Base-by-base conservation (phyloP, 53 echinoderm and acorn worm species). In the Holothuria scabra region DNA sequence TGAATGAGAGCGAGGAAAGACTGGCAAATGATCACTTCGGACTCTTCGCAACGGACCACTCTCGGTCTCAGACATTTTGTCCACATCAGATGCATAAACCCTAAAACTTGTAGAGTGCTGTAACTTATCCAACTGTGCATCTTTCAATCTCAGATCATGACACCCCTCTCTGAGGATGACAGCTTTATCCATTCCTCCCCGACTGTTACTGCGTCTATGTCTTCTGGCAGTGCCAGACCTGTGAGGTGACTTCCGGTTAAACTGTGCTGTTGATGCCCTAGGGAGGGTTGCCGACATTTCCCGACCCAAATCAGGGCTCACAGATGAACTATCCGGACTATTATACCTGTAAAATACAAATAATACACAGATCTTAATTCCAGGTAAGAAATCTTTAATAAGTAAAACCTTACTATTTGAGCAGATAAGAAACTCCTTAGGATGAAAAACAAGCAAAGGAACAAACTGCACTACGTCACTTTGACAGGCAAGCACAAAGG, bases 201-300 rank as follows among this genome's bases (percentile, higher is more conserved):
- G 96, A 81, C 99, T 99, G 89, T 90, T 97, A 76, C 87, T 95
- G 59, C 99, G 90, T 67, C 87, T 75, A 60, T 99, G 99, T 22
- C 94, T 74, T 12, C 91, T 89, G 75, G 91, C 89, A 16, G 85
- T 85, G 52, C 71, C 71, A 46, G 90, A 81, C 23, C 90, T 80
- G 52, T 80, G 85, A 44, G 90, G 90, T 19, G 90, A 89, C 31
- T 81, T 85, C 49, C 84, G 85, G 34, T 79, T 63, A 35, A 63
- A 81, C 32, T 64, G 62, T 12, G 82, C 62, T 23, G 85, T 81
- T 62, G 81, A 80, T 28, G 90, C 90, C 72, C 90, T 71, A 12
- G 90, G 90, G 32, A 89, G 85, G 56, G 85, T 89, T 64, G 85
- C 88, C 5, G 92, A 84, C 46, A 88, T 79, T 65, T 85, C 85